A percentile compares a stretch with the other conserved stretches of the same genome.
phyloP scores from a whole-genome alignment of 2,797 vertebrate species.

The Gambelia wislizenii region DNA sequence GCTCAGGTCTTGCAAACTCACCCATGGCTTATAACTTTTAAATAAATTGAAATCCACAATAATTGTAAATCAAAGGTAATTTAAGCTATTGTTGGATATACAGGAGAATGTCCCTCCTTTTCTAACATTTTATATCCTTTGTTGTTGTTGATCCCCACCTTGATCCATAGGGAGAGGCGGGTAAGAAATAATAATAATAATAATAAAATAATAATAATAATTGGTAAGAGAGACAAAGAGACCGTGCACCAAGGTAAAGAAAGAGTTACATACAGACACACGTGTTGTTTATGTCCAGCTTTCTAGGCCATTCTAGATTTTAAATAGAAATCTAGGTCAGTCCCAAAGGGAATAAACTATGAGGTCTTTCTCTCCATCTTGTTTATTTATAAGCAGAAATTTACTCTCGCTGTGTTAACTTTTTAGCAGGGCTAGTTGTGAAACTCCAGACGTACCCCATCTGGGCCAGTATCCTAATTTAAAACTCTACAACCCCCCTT shows the following conservation, averaged over 20 bases:
- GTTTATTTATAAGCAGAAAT: background rate
- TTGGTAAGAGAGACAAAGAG: background rate
- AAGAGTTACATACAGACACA: background rate
- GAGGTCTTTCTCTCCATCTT: background rate
- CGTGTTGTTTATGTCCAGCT: background rate
- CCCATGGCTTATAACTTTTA: background rate
- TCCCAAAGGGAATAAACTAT: background rate
- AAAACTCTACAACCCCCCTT: background rate
- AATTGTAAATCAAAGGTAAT: background rate
- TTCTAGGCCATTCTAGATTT: background rate
- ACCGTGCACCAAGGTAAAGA: background rate
- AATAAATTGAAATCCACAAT: background rate
- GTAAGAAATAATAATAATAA: no score
- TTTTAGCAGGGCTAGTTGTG: background rate
- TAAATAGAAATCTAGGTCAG: slow-evolving; percentile 26
- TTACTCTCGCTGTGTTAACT: background rate
- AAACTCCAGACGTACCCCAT: no score
- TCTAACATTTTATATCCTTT: background rate
- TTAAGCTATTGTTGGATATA: no score
- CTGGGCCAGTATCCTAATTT: background rate
- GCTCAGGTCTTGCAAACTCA: no score
- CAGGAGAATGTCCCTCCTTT: no score
- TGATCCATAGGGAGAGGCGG: no score
- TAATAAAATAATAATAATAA: no score
- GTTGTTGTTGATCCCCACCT: no score